Base-by-base conservation (phyloP, 2,888 invertebrate species). In the Diadromus collaris region DNA sequence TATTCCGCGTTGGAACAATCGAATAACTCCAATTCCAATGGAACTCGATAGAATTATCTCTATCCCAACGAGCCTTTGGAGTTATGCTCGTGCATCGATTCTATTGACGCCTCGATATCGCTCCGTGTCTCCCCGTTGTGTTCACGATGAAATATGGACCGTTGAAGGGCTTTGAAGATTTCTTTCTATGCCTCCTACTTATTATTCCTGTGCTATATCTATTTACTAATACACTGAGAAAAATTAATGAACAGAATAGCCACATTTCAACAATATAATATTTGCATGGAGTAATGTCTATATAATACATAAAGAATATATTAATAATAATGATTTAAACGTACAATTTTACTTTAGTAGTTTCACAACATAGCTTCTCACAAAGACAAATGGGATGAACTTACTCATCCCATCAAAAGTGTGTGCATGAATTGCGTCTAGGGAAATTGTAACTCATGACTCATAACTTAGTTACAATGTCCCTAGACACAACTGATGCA, bases 1-100 rank as follows among this genome's bases (percentile, higher is more conserved):
- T 29, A 32, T 58, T 29, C 16, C 41, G n/a, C 24, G 13, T 29
- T 13, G 6, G 32, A 6, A 19, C 19, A 10, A 56, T 58, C 56
- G 19, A 58, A 69, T 21, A 32, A 13, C 41, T 19, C 58, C 32
- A 19, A 44, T 58, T 21, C 29, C 68, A 56, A 51, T 29, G 56
- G 6, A 41, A 38, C 4, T 16, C 5, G 44, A 29, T 13, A 44
- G 13, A 41, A 68, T 68, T 68, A 44, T 68, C 56, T 27, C n/a
- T 19, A 44, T 13, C 41, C 68, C 41, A 13, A 29, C 13, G 56
- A 44, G 56, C 5, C 29, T 21, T 44, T 56, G 21, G 68, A n/a
- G 16, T 6, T 19, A 19, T 29, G 29, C 38, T 44, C 19, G 21
- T 24, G 21, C 7, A n/a, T 16, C 32, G 41, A 44, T 56, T 56